These are phyloP conservation scores for Mustela lutreola DNA, from an alignment of 2,113 vertebrate genomes.

Conservation along the genomic window DNA sequence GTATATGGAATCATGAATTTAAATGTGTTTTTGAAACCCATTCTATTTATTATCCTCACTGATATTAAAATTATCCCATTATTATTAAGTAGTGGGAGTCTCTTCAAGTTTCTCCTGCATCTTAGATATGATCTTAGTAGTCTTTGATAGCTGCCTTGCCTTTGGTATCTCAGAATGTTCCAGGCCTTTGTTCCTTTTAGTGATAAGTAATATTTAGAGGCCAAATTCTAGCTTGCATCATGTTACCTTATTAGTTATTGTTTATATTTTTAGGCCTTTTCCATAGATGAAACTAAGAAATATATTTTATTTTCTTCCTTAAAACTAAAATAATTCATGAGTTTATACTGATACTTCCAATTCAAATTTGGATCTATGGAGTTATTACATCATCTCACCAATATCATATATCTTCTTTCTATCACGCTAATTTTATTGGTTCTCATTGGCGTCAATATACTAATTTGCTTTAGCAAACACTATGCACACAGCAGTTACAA, in stretches of 20 bases:
- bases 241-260: not conserved
- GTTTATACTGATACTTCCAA: not conserved
- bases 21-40: slow-evolving; percentile 7
- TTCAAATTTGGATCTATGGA: not conserved
- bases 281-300: not conserved
- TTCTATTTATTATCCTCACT: not conserved
- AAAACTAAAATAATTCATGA: not conserved
- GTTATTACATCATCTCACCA: not conserved
- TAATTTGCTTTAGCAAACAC: slow-evolving; percentile 32
- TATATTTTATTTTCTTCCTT: not conserved
- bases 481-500: not conserved
- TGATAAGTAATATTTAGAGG: not conserved
- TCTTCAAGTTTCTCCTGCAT: not conserved
- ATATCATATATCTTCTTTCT: slow-evolving; percentile 36
- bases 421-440: not conserved
- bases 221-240: not conserved
- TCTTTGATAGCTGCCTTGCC: not conserved
- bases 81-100: not conserved
- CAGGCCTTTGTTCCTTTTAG: not conserved
- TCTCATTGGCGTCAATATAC: not conserved
- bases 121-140: not conserved
- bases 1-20: not conserved
- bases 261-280: not conserved
- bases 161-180: not conserved
- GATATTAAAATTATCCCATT: not conserved